Evolutionary conservation across 2,797 vertebrate species (phyloP), one percentile per base, ranked within the genome.

Genomic region (Sebastes kiyomatsui): DNA sequence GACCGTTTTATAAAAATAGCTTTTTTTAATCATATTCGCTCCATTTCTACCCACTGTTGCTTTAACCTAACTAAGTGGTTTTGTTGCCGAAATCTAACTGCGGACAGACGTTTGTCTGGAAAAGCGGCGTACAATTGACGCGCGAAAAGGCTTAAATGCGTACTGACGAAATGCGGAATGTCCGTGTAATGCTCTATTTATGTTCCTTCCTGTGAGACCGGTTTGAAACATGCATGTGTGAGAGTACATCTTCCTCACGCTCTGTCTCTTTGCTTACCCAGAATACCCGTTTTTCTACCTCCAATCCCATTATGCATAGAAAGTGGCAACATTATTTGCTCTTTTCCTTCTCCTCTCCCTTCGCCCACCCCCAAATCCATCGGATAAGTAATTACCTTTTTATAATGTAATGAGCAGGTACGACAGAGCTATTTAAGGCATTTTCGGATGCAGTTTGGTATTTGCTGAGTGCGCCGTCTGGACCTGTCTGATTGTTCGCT

Each of bases 401-500:
- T 35, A 46, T 78, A 60, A 58, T 74, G 18, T 91, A 92, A 93
- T 89, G 42, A 87, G 64, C 67, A 88, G 88, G 72, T 87, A 52
- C 20, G 30, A 54, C 35, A 62, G 64, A 86, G 79, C 83, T 84
- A 75, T 87, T 84, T 80, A 72, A 82, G 30, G 73, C 79, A 84
- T 86, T 81, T 87, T 88, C 32, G 77, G 83, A 88, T 87, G 80
- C 55, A 49, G 54, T 67, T 79, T 70, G 77, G 67, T 72, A 52
- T 85, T 90, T 4, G 12, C 75, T 49, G 58, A 33, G 75, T 71
- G 86, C 58, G 76, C 72, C 89, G 92, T 70, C 92, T 80, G 81
- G 84, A 88, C 94, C 88, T 92, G 94, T 67, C 86, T 84, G 75
- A 90, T 88, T 87, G 88, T 89, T 93, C 64, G 8, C 81, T 90